Evolutionary conservation across 2,113 vertebrate genomes (phyloP).

Genomic region (Bos javanicus): DNA sequence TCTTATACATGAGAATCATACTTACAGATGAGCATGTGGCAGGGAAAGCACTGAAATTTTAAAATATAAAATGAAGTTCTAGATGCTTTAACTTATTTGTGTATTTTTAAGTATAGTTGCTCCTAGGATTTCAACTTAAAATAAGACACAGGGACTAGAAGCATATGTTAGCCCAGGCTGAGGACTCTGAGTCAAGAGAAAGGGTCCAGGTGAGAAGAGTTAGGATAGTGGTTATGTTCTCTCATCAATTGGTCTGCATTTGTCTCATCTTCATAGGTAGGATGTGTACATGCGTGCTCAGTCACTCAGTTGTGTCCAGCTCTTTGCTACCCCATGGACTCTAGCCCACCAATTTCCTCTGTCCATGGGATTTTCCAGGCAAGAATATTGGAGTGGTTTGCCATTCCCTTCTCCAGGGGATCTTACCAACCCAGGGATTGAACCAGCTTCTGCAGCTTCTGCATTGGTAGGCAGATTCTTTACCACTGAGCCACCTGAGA

Average conservation of each 20-base stretch:
- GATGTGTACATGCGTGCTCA: not conserved
- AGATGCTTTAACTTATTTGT: not conserved
- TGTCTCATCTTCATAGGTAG: not conserved
- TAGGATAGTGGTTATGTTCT: not conserved
- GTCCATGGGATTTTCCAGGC: not conserved
- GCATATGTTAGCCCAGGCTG: not conserved
- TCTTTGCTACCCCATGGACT: not conserved
- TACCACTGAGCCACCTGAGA: not conserved
- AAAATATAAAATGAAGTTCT: not conserved
- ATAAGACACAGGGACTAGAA: not conserved
- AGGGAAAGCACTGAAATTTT: not conserved
- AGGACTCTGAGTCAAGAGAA: not conserved
- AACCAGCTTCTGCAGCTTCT: not conserved
- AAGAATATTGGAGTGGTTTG: not conserved
- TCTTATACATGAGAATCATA: not conserved
- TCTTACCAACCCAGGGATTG: not conserved
- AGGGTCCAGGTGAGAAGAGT: not conserved
- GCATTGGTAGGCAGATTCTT: not conserved
- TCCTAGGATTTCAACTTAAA: not conserved
- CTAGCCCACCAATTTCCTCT: not conserved
- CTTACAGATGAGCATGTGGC: not conserved
- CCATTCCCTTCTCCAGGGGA: not conserved
- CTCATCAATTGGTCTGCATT: not conserved
- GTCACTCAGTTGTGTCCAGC: not conserved
- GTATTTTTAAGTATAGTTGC: not conserved